These are phyloP conservation scores for Nannoperca australis DNA, from an alignment of 2,797 vertebrate species.

Conservation along the genomic window DNA sequence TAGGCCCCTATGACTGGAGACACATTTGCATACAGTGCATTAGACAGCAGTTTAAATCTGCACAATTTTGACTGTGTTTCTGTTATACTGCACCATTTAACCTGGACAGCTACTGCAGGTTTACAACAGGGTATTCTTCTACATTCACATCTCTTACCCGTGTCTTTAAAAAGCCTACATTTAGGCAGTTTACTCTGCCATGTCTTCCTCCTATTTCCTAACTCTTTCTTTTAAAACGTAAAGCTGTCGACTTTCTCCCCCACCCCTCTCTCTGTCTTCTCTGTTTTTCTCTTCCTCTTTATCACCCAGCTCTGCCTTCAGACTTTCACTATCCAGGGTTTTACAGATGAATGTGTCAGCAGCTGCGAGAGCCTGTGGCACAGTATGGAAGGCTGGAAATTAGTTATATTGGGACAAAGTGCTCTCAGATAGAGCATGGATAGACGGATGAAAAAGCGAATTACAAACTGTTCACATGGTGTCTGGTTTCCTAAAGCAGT, in stretches of 20 bases:
- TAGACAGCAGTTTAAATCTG: conserved; percentile 13
- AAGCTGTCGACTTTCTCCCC: conserved; percentile 55
- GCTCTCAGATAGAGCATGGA: conserved; percentile 32
- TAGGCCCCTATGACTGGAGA: not conserved
- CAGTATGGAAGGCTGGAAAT: conserved; percentile 45
- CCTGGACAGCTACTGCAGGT: conserved; percentile 5
- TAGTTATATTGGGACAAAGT: conserved; percentile 49
- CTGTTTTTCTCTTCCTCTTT: conserved; percentile 46
- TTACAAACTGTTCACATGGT: conserved; percentile 29
- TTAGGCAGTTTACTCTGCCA: conserved; percentile 57
- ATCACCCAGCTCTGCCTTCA: conserved; percentile 45
- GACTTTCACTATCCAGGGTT: conserved; percentile 47
- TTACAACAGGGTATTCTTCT: conserved; percentile 22
- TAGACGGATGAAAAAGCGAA: conserved; percentile 36
- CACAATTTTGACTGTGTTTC: conserved; percentile 6
- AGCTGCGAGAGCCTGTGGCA: conserved; percentile 50
- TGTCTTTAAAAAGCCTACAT: conserved; percentile 59
- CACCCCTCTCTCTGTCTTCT: conserved; percentile 6
- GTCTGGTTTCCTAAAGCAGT: conserved; percentile 29
- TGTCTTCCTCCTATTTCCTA: conserved; percentile 33
- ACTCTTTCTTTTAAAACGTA: conserved; percentile 51
- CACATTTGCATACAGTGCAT: conserved; percentile 19
- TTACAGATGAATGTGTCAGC: conserved; percentile 60
- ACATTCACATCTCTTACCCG: conserved; percentile 21
- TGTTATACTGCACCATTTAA: conserved; percentile 25